Evolutionary conservation across 2,797 vertebrate species (phyloP).

Genomic region (Sebastes glaucus): DNA sequence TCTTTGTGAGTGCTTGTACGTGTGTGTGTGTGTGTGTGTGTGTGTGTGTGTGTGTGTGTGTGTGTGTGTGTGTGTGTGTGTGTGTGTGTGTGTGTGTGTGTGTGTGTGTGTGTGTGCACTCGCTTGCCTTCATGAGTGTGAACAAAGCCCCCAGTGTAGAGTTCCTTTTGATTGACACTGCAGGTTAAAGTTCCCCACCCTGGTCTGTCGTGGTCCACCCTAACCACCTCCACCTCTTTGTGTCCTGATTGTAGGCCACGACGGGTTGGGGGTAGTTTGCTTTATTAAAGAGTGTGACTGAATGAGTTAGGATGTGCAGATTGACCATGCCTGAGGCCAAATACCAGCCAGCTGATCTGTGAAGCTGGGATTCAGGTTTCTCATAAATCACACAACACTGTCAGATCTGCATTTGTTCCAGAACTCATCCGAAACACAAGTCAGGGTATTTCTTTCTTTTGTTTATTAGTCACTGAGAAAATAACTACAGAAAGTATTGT

Average conservation of each 20-base stretch:
- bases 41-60: slow-evolving; percentile 4
- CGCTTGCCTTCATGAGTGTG: slow-evolving; percentile 33
- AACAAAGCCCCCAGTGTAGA: slow-evolving; percentile 72
- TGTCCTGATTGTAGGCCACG: slow-evolving; percentile 65
- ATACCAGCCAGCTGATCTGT: slow-evolving; percentile 43
- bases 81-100: slow-evolving; percentile 3
- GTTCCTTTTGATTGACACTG: slow-evolving; percentile 62
- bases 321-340: slow-evolving; percentile 55
- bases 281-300: slow-evolving; percentile 79
- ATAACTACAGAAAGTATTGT: background rate
- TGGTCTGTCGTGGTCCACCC: slow-evolving; percentile 39
- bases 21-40: background rate
- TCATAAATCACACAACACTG: slow-evolving; percentile 11
- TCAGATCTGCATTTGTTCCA: background rate
- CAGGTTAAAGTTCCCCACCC: slow-evolving; percentile 71
- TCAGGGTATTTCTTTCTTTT: background rate
- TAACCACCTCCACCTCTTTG: slow-evolving; percentile 55
- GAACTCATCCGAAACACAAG: background rate
- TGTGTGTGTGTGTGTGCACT: slow-evolving; percentile 3
- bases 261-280: slow-evolving; percentile 59
- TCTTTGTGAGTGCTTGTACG: background rate
- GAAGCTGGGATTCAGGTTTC: slow-evolving; percentile 32
- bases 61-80: too few relatives aligned
- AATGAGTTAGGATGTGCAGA: slow-evolving; percentile 52
- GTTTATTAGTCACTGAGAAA: background rate